These are phyloP conservation scores for Butorides virescens DNA, from an alignment of 2,113 vertebrate genomes.

Conservation along the genomic window DNA sequence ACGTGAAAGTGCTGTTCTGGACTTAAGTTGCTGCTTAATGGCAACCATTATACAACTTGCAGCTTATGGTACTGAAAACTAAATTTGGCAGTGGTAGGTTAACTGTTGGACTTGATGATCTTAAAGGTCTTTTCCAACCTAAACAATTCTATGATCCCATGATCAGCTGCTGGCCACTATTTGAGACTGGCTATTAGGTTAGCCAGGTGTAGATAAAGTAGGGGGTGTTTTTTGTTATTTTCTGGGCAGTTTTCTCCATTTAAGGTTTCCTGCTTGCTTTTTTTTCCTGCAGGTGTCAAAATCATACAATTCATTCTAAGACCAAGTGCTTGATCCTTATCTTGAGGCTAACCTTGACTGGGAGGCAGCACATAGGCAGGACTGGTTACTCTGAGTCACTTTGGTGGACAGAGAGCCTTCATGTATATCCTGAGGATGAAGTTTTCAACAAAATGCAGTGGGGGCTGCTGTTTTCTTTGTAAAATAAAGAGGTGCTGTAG, in stretches of 20 bases:
- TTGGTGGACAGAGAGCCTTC: background rate
- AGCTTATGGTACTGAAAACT: background rate
- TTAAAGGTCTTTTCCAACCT: too few species aligned
- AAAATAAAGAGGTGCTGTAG: background rate
- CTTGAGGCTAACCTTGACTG: background rate
- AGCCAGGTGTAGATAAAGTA: background rate
- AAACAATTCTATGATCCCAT: too few species aligned
- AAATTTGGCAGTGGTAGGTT: too few species aligned
- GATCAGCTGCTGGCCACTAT: background rate
- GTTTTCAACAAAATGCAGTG: background rate
- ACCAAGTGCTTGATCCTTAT: background rate
- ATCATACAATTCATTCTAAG: accelerated
- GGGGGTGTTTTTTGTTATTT: background rate
- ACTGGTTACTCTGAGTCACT: background rate
- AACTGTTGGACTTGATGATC: too few species aligned
- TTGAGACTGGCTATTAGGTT: background rate
- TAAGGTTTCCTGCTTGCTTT: background rate
- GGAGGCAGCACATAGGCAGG: background rate
- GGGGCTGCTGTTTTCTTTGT: background rate
- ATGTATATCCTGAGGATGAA: background rate
- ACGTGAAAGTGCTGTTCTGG: background rate
- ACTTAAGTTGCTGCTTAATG: background rate
- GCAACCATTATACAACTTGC: background rate
- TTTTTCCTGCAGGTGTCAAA: background rate
- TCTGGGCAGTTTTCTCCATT: background rate